phyloP scores from a whole-genome alignment of 2,888 invertebrate genomes.

The Smittia sp. region DNA sequence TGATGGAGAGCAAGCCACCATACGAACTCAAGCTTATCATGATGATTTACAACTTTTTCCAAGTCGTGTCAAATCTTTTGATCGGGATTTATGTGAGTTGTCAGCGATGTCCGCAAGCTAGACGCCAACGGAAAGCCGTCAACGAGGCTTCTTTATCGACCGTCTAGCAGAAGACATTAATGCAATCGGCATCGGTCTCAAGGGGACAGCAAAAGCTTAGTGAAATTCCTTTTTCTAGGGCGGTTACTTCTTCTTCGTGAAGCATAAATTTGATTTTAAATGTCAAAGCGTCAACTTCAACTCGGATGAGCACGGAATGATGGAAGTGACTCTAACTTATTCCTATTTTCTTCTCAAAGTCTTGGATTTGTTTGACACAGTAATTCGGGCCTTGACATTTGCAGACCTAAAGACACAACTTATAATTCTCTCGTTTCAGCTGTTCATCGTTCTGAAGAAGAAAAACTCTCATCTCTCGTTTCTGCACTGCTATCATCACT shows the following conservation, averaged over 20 bases:
- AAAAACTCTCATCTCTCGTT: slow-evolving; percentile 10
- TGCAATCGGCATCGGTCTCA: too few relatives aligned
- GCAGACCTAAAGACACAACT: too few relatives aligned
- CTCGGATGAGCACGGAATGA: slow-evolving; percentile 24
- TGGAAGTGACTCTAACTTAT: slow-evolving; percentile 51
- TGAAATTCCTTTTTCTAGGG: slow-evolving; percentile 2
- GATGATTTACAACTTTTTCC: slow-evolving; percentile 32
- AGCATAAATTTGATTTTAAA: neutral
- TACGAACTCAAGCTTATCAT: slow-evolving; percentile 17
- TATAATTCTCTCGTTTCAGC: slow-evolving; percentile 43
- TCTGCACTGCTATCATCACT: slow-evolving; percentile 32
- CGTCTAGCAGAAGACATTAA: too few relatives aligned
- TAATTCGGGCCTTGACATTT: too few relatives aligned
- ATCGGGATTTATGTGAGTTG: neutral
- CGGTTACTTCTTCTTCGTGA: neutral
- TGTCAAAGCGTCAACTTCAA: slow-evolving; percentile 21
- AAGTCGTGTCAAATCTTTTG: slow-evolving; percentile 21
- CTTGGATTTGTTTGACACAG: slow-evolving; percentile 58
- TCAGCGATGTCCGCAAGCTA: too few relatives aligned
- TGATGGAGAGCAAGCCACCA: slow-evolving; percentile 21
- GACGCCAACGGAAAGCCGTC: too few relatives aligned
- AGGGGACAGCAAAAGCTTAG: neutral
- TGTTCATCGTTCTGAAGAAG: slow-evolving; percentile 43
- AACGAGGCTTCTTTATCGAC: too few relatives aligned
- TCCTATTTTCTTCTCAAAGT: slow-evolving; percentile 58